Base-by-base conservation (phyloP, 2,888 invertebrate species). In the Leistus spinibarbis region DNA sequence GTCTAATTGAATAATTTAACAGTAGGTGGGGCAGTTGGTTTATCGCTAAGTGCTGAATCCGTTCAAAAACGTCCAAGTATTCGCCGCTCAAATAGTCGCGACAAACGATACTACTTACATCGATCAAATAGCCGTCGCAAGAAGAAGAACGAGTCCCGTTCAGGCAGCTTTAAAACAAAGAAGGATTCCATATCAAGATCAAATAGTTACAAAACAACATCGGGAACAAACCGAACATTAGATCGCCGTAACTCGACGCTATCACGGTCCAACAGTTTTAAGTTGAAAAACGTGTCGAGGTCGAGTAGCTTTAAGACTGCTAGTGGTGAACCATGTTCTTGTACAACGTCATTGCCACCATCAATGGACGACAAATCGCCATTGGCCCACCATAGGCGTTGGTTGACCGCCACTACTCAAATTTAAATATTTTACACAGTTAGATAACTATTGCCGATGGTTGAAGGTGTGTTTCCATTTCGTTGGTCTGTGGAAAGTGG, bases 1-100 rank as follows among this genome's bases (percentile, higher is more conserved):
- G 7, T 7, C 5, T 10, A 2, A 40, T 40, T 40, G 40, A 40
- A n/a, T 20, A 0, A 54, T 54, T 76, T 69, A 40, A 69, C 81
- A 81, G 76, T 80, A 88, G 88, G 88, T 83, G 88, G 88, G 81
- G 87, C 89, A 82, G 87, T 89, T 81, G 90, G 90, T 82, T 84
- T 90, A 81, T 90, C 89, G 79, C 86, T 89, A 72, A 90, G 90
- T 82, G 90, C 90, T 68, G 91, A 91, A 83, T 90, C 90, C 65
- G 87, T 90, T 78, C 89, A 89, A 80, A 90, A 89, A 82, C 85
- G 90, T 79, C 86, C 89, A 76, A 87, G 88, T 80, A 84, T 89
- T 72, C 88, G 90, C 73, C 85, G 90, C 78, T 86, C 88, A 76
- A 87, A 88, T 81, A 86, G 88, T 73, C 87, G 90, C 76, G 88